These are phyloP conservation scores for Zosterops lateralis DNA, from an alignment of 2,113 vertebrate species.

Conservation along the genomic window DNA sequence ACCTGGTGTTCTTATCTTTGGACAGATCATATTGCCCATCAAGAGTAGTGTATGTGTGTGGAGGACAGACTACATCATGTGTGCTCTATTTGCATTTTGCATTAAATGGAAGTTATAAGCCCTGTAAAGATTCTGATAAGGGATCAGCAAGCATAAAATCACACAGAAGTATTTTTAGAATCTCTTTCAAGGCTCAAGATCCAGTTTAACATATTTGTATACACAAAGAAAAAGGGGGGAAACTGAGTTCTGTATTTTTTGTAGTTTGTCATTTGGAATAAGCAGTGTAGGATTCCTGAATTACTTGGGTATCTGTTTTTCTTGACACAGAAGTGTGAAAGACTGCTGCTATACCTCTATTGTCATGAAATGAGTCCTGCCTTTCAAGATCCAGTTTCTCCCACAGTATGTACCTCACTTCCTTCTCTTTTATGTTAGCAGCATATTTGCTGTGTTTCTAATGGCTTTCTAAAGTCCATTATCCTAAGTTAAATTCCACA, in stretches of 20 bases:
- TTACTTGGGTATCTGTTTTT: neutral
- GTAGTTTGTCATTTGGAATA: neutral
- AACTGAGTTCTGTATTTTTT: neutral
- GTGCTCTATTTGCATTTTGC: neutral
- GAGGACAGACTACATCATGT: neutral
- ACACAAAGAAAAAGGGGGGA: neutral
- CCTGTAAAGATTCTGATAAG: neutral
- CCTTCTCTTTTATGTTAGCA: neutral
- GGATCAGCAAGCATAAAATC: neutral
- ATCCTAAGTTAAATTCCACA: neutral
- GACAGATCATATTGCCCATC: neutral
- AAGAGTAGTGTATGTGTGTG: neutral
- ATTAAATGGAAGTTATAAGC: neutral
- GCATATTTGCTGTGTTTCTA: neutral
- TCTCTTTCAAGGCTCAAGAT: neutral
- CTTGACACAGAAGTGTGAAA: constrained; percentile 78
- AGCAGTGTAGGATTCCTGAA: neutral
- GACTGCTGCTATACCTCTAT: constrained; percentile 78
- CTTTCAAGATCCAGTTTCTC: constrained; percentile 82
- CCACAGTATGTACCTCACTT: constrained; percentile 70
- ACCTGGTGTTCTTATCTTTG: neutral
- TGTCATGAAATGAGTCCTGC: constrained; percentile 84
- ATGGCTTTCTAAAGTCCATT: neutral
- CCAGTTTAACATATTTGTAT: neutral
- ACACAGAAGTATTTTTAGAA: neutral